These are phyloP conservation scores for Erebia aethiops DNA, from an alignment of 2,888 invertebrate species.

Conservation along the genomic window DNA sequence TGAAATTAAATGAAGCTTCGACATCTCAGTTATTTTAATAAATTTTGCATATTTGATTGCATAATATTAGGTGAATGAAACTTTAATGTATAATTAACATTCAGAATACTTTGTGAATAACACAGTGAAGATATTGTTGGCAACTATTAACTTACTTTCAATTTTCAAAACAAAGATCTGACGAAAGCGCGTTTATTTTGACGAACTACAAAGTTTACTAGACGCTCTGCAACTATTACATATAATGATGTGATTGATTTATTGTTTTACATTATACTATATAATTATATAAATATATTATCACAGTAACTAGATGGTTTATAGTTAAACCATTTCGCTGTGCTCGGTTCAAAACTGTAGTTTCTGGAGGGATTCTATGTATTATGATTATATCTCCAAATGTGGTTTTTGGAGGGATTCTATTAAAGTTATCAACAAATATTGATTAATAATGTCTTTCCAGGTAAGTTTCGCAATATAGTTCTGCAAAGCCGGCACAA, in stretches of 20 bases:
- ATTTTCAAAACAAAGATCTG: slow-evolving; percentile 15
- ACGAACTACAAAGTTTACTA: slow-evolving; percentile 30
- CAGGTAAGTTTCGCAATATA: neutral
- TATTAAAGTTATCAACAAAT: too few species aligned
- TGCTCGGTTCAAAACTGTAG: too few species aligned
- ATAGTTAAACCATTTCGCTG: too few species aligned
- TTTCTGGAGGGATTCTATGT: too few species aligned
- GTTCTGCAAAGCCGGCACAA: neutral
- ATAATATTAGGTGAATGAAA: neutral
- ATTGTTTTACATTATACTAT: slow-evolving; percentile 21
- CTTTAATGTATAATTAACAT: slow-evolving; percentile 4
- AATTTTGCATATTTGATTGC: neutral
- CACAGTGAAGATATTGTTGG: slow-evolving; percentile 11
- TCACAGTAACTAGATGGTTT: neutral
- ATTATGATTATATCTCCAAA: too few species aligned
- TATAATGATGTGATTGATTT: slow-evolving; percentile 19
- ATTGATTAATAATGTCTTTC: too few species aligned
- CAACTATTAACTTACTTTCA: slow-evolving; percentile 22
- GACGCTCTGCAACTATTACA: slow-evolving; percentile 16
- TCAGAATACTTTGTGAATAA: slow-evolving; percentile 4
- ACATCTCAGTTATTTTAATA: too few species aligned
- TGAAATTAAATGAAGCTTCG: neutral
- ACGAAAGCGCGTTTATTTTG: slow-evolving; percentile 30
- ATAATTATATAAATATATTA: slow-evolving; percentile 9
- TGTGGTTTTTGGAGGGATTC: too few species aligned